A percentile compares a stretch with the other conserved stretches of the same genome.
These are phyloP conservation scores for Tetragnatha montana DNA, from an alignment of 2,888 invertebrate genomes.

Conservation along the genomic window DNA sequence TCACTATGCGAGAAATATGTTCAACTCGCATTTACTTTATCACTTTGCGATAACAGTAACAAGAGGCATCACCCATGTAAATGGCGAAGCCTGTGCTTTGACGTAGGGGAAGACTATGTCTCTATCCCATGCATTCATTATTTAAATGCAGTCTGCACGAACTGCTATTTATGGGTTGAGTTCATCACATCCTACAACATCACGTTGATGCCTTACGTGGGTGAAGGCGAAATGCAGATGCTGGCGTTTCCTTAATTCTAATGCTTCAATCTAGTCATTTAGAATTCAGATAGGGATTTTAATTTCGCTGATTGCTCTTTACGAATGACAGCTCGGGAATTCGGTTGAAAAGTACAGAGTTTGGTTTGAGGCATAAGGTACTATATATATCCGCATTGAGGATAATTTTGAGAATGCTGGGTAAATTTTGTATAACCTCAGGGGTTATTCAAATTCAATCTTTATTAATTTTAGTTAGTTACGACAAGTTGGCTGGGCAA, in stretches of 20 bases:
- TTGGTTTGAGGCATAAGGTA: background rate
- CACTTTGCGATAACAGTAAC: background rate
- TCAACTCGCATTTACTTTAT: background rate
- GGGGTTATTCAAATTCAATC: no score
- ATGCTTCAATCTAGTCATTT: slow-evolving; percentile 12
- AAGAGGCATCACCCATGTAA: background rate
- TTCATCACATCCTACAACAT: background rate
- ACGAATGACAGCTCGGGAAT: background rate
- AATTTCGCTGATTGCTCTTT: background rate
- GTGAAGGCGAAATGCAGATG: background rate
- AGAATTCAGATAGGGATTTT: background rate
- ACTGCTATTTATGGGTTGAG: background rate
- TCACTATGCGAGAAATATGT: background rate
- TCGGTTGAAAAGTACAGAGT: background rate
- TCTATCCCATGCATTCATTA: slow-evolving; percentile 1
- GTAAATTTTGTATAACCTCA: no score
- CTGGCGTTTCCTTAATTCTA: slow-evolving; percentile 2
- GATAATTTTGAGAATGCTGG: no score
- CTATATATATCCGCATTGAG: no score
- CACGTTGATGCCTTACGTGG: background rate
- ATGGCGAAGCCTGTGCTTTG: background rate
- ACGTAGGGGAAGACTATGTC: background rate
- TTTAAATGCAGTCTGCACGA: slow-evolving; percentile 10
- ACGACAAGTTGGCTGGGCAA: no score
- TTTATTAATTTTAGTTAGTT: no score